phyloP scores from a whole-genome alignment of 2,888 invertebrate species.

The Ormyrus pomaceus region DNA sequence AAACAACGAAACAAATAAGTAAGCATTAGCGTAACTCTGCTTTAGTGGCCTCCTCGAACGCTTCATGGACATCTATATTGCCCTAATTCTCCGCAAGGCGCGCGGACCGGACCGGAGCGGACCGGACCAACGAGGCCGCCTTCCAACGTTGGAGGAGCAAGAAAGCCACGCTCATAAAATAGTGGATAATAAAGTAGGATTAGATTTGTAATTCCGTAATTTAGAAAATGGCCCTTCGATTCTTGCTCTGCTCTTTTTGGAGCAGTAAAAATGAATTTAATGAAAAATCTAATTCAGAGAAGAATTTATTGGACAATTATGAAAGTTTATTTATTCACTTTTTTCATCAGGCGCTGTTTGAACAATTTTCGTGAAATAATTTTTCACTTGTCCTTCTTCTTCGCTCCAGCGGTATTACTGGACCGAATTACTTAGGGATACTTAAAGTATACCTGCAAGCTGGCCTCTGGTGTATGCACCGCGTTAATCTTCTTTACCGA shows the following conservation, averaged over 20 bases:
- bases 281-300: no score
- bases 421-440: no score
- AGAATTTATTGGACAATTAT: no score
- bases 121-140: not conserved
- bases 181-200: conserved; percentile 48
- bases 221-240: conserved; percentile 35
- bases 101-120: conserved; percentile 4
- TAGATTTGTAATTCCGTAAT: conserved; percentile 50
- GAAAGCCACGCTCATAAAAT: conserved; percentile 26
- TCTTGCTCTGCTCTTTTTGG: not conserved
- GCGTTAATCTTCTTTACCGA: conserved; percentile 61
- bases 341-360: no score
- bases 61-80: conserved; percentile 56
- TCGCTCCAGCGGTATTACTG: no score
- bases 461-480: not conserved
- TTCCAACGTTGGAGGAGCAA: not conserved
- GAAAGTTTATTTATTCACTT: no score
- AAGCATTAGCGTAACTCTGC: conserved; percentile 71
- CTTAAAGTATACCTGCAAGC: no score
- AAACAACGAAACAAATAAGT: conserved; percentile 68
- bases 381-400: no score
- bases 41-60: conserved; percentile 64
- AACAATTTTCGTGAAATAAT: no score
- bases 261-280: no score
- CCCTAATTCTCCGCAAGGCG: conserved; percentile 45